These are phyloP conservation scores for Matsumyia berberina DNA, from an alignment of 2,888 invertebrate species.

Conservation along the genomic window DNA sequence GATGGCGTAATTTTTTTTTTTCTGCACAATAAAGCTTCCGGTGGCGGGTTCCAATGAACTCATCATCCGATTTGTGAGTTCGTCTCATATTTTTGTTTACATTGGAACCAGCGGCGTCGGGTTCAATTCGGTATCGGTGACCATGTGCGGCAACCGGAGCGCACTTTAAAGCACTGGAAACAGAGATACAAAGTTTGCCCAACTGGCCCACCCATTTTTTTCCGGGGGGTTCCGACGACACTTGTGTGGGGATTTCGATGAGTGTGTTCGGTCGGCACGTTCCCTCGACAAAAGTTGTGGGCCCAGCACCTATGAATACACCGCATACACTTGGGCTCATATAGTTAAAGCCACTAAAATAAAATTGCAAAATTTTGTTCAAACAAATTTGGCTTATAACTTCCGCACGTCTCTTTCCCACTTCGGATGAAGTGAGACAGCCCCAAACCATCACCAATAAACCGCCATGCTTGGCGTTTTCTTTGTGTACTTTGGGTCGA, in stretches of 20 bases:
- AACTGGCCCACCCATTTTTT: conserved; percentile 39
- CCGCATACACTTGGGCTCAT: not conserved
- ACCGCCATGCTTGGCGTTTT: too few relatives aligned
- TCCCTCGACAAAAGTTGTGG: not conserved
- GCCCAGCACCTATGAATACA: too few relatives aligned
- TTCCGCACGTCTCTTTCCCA: too few relatives aligned
- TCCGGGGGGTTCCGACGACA: not conserved
- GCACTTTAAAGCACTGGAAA: too few relatives aligned
- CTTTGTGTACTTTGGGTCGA: too few relatives aligned
- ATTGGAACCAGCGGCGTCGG: conserved; percentile 1
- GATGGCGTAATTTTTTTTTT: not conserved
- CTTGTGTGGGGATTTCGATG: conserved; percentile 12
- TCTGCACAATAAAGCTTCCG: conserved; percentile 32
- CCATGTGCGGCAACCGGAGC: not conserved
- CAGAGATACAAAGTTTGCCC: not conserved
- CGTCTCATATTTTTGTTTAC: conserved; percentile 45
- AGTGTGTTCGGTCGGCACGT: not conserved
- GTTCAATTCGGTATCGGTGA: too few relatives aligned
- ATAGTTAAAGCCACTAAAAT: too few relatives aligned
- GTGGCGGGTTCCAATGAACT: conserved; percentile 47
- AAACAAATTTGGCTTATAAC: too few relatives aligned
- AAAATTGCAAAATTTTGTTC: too few relatives aligned
- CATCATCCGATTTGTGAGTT: conserved; percentile 36
- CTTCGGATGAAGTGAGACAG: too few relatives aligned
- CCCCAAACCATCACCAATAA: too few relatives aligned